phyloP scores from a whole-genome alignment of 2,888 invertebrate genomes.

The Synergus japonicus region DNA sequence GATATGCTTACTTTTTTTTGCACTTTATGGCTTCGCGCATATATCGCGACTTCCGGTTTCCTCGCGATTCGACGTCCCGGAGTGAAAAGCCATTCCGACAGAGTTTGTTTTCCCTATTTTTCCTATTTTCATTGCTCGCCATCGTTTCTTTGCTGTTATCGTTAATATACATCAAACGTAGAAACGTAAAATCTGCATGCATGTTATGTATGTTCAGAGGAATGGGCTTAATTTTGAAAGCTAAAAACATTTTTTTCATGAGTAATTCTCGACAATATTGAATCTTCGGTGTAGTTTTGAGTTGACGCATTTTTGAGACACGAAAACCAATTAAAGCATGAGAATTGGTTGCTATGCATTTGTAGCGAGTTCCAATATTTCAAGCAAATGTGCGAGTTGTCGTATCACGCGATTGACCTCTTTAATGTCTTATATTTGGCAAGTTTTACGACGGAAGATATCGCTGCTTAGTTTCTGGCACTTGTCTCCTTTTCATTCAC shows the following conservation, averaged over 20 bases:
- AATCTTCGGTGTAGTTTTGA: too few relatives aligned
- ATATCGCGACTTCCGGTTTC: conserved; percentile 52
- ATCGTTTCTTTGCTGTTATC: background rate
- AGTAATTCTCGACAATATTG: background rate
- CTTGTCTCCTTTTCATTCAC: conserved; percentile 57
- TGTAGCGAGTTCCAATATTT: conserved; percentile 20
- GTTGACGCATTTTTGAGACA: too few relatives aligned
- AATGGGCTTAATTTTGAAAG: too few relatives aligned
- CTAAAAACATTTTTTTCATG: background rate
- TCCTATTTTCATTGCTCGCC: background rate
- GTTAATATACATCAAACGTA: background rate
- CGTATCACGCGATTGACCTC: conserved; percentile 49
- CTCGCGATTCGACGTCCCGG: conserved; percentile 22
- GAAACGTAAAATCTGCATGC: background rate
- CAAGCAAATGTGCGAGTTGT: conserved; percentile 36
- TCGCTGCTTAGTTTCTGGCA: conserved; percentile 57
- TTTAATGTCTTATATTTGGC: conserved; percentile 51
- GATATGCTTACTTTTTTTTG: conserved; percentile 46
- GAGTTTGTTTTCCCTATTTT: background rate
- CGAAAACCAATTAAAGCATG: too few relatives aligned
- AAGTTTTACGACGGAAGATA: conserved; percentile 52
- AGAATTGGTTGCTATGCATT: too few relatives aligned
- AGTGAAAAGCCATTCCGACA: conserved; percentile 32
- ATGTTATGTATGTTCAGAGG: background rate
- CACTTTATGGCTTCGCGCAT: conserved; percentile 47